Evolutionary conservation across 2,797 vertebrate species (phyloP), one percentile per base, ranked within the genome.

Genomic region (Poecilia wingei): DNA sequence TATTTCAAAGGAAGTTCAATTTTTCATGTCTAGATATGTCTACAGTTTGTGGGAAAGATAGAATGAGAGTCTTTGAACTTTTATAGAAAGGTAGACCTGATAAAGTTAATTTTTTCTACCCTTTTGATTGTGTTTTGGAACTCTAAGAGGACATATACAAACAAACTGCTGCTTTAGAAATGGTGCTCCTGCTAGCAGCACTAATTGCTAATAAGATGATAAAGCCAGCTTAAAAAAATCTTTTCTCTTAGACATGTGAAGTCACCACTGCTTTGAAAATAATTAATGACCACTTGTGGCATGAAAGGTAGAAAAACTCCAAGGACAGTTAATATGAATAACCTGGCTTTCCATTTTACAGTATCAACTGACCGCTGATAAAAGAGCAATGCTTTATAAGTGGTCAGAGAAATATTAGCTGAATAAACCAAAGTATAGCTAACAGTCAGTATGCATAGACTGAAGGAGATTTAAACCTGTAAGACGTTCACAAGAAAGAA

Each of bases 401-500:
- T 43, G 39, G 39, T 16, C 66, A 25, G 39, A 43, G 0, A 4
- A 47, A 75, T 1, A 10, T 20, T 33, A 72, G 13, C 8, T 13
- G 25, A 8, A 1, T 4, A 74, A 33, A 70, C 9, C 6, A 70
- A 3, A n/a, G 6, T 43, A 20, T 22, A 72, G 2, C n/a, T 22
- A 59, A 36, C 59, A 43, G 71, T 77, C 66, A 82, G 55, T 45
- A 5, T 25, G 57, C 73, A 84, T 74, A 73, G 75, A 81, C 49
- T 36, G 41, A 2, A 0, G 73, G 73, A 75, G 76, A 20, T 70
- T 36, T 78, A 28, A 59, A 64, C 72, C 31, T 2, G 3, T 61
- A 83, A 85, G 84, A 88, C 84, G 89, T 86, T 82, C 22, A 77
- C 64, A 82, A 84, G 82, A 80, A 77, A 79, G 61, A 75, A 82